Percentiles rank a stretch among this genome's conserved stretches.
phyloP scores from a whole-genome alignment of 2,888 invertebrate genomes.

The Phyto melanocephala region DNA sequence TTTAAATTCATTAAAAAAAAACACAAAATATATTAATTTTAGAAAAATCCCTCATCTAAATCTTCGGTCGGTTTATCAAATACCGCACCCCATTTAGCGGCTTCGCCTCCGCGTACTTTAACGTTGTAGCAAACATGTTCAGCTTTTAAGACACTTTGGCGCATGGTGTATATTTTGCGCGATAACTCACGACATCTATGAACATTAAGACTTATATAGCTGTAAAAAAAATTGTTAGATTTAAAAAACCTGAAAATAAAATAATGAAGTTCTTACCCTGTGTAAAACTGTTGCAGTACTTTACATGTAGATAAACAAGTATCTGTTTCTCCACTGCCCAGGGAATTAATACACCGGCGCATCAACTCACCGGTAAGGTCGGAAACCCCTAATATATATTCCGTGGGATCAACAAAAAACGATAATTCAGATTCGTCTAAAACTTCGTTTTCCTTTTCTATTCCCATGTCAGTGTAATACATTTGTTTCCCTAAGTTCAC shows the following conservation, averaged over 20 bases:
- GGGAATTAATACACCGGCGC: slow-evolving; percentile 91
- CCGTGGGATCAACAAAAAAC: slow-evolving; percentile 79
- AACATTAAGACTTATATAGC: slow-evolving; percentile 79
- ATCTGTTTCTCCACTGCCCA: slow-evolving; percentile 86
- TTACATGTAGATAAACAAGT: slow-evolving; percentile 86
- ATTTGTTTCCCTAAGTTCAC: slow-evolving; percentile 81
- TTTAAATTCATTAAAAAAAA: background rate
- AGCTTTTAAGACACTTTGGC: slow-evolving; percentile 89
- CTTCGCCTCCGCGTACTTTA: slow-evolving; percentile 88
- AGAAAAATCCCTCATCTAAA: slow-evolving; percentile 79
- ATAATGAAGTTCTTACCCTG: slow-evolving; percentile 74
- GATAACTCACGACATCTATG: slow-evolving; percentile 82
- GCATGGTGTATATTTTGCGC: slow-evolving; percentile 85
- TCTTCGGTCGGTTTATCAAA: slow-evolving; percentile 76
- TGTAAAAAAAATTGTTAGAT: slow-evolving; percentile 66
- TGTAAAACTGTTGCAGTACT: slow-evolving; percentile 82
- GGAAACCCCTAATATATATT: slow-evolving; percentile 87
- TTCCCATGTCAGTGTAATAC: slow-evolving; percentile 74
- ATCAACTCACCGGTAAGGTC: slow-evolving; percentile 95
- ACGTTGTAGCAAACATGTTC: slow-evolving; percentile 91
- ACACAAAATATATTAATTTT: background rate
- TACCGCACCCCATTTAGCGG: slow-evolving; percentile 81
- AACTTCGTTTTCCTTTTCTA: background rate
- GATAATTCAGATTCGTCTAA: slow-evolving; percentile 57
- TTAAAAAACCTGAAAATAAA: slow-evolving; percentile 68